Evolutionary conservation across 2,888 invertebrate species (phyloP).

Genomic region (Odontocolon sp.): DNA sequence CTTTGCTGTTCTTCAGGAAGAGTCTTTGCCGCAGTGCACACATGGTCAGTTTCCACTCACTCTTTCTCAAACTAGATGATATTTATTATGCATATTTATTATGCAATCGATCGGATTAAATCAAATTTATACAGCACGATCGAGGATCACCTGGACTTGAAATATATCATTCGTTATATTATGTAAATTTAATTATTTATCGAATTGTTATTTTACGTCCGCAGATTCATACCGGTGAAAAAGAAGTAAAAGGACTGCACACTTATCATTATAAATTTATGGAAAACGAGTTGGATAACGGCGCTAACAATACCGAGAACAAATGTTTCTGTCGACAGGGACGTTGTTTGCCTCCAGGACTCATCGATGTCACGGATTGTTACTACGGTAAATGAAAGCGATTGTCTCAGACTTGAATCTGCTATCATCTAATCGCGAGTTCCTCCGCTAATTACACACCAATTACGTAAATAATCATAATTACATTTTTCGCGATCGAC

Average conservation of each 20-base stretch:
- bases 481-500: neutral
- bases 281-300: conserved; percentile 90
- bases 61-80: no score
- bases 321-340: conserved; percentile 91
- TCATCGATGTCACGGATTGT: conserved; percentile 92
- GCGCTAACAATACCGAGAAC: conserved; percentile 86
- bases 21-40: conserved; percentile 92
- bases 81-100: no score
- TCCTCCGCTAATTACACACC: conserved; percentile 20
- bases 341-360: conserved; percentile 87
- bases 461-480: conserved; percentile 8
- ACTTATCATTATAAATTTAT: conserved; percentile 89
- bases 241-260: conserved; percentile 84
- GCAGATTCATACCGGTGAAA: conserved; percentile 85
- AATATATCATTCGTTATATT: no score
- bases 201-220: conserved; percentile 50
- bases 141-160: no score
- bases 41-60: conserved; percentile 83
- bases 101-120: no score
- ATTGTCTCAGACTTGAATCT: no score
- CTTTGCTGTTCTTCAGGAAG: conserved; percentile 89
- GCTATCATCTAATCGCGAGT: no score
- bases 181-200: conserved; percentile 4
- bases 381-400: conserved; percentile 90
- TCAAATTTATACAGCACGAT: no score